phyloP scores from a whole-genome alignment of 2,888 invertebrate genomes.

The Mamestra brassicae region DNA sequence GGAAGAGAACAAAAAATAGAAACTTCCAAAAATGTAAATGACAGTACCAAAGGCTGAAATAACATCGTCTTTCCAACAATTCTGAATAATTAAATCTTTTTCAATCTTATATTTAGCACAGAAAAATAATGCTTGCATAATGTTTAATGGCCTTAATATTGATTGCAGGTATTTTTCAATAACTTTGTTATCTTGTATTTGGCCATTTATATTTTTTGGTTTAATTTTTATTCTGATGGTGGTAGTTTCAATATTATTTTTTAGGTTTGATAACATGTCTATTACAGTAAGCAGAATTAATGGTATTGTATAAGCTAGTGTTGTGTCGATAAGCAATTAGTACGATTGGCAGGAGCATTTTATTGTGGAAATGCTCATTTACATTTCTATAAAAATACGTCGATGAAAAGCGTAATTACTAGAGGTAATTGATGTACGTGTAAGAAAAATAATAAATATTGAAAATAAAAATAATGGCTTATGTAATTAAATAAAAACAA shows the following conservation, averaged over 20 bases:
- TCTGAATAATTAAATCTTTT: slow-evolving; percentile 14
- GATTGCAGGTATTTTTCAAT: slow-evolving; percentile 26
- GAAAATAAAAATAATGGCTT: no score
- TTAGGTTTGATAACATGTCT: slow-evolving; percentile 6
- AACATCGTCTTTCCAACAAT: slow-evolving; percentile 25
- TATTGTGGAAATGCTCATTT: not conserved
- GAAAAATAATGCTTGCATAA: slow-evolving; percentile 44
- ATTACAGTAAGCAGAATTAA: not conserved
- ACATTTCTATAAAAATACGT: not conserved
- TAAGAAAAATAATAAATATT: no score
- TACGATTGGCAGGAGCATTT: not conserved
- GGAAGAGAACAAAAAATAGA: not conserved
- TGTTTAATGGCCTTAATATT: slow-evolving; percentile 38
- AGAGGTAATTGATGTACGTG: not conserved
- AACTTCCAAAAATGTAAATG: not conserved
- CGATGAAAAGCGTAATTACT: not conserved
- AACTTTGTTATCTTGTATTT: not conserved
- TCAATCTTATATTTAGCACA: slow-evolving; percentile 41
- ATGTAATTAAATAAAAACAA: no score
- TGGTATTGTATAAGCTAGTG: not conserved
- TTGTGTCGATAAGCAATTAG: not conserved
- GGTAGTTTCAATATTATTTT: slow-evolving; percentile 3
- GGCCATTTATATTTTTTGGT: not conserved
- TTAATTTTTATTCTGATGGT: not conserved
- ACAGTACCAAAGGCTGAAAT: slow-evolving; percentile 7